Evolutionary conservation across 2,113 vertebrate genomes (phyloP).

Genomic region (Accipiter cooperii): DNA sequence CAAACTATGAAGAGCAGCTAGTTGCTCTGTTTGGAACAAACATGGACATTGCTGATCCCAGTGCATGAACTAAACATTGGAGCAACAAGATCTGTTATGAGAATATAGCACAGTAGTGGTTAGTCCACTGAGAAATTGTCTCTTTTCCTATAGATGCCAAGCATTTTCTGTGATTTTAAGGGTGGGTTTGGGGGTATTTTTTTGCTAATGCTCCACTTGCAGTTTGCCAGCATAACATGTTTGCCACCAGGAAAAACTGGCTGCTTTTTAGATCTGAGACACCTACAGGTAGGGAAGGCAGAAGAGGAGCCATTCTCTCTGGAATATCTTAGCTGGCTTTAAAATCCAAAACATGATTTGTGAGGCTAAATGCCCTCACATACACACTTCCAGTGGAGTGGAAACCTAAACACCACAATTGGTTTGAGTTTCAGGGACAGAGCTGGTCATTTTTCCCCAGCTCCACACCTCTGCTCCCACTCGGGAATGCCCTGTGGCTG

Average conservation of each 20-base stretch:
- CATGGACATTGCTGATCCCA: slow-evolving; percentile 88
- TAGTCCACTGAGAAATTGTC: slow-evolving; percentile 76
- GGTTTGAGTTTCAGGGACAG: not conserved
- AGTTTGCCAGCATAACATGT: not conserved
- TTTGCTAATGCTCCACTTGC: not conserved
- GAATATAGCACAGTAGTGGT: slow-evolving; percentile 76
- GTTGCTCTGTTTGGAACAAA: slow-evolving; percentile 92
- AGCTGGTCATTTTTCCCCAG: no score
- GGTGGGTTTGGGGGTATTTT: not conserved
- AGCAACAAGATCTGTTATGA: slow-evolving; percentile 58
- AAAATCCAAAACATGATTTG: not conserved
- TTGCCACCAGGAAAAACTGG: not conserved
- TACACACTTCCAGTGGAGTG: not conserved
- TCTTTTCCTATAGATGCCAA: slow-evolving; percentile 79
- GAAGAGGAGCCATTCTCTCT: not conserved
- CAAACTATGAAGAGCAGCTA: slow-evolving; percentile 96
- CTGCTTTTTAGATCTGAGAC: not conserved
- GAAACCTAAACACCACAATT: not conserved
- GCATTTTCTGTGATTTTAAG: slow-evolving; percentile 76
- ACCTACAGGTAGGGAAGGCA: not conserved
- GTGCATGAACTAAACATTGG: slow-evolving; percentile 76
- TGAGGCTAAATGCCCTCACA: not conserved
- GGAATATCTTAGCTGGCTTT: not conserved
- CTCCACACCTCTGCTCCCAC: not conserved
- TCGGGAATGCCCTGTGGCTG: not conserved